Conservation (phyloP, 2,888 invertebrate species). For the Pherbina coryleti region DNA sequence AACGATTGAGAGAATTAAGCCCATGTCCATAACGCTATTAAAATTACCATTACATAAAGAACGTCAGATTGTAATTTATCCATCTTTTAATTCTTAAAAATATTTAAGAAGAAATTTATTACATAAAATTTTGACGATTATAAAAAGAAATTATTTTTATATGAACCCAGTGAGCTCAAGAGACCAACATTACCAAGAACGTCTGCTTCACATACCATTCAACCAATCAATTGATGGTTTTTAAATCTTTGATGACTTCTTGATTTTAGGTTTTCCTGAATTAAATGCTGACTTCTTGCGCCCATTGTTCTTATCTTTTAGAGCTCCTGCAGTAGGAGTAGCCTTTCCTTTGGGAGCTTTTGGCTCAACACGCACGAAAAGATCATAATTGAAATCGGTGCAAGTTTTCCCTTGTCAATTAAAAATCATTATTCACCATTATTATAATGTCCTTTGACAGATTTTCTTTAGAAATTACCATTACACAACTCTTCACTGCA, state of each 20-base stretch:
- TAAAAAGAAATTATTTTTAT: too few relatives aligned
- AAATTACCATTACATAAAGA: too few relatives aligned
- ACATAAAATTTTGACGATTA: too few relatives aligned
- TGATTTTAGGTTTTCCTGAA: slow-evolving; percentile 57
- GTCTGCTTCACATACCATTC: too few relatives aligned
- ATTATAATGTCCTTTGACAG: neutral
- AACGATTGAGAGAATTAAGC: too few relatives aligned
- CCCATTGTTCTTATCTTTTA: slow-evolving; percentile 61
- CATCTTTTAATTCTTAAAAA: too few relatives aligned
- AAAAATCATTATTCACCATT: neutral
- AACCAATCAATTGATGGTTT: neutral
- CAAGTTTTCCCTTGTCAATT: slow-evolving; percentile 62
- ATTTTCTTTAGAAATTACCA: slow-evolving; percentile 68
- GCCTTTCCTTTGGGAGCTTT: slow-evolving; percentile 62
- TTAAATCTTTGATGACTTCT: slow-evolving; percentile 55
- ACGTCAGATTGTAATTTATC: too few relatives aligned
- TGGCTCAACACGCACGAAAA: slow-evolving; percentile 66
- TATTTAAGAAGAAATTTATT: too few relatives aligned
- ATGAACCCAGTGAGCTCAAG: too few relatives aligned
- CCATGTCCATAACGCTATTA: too few relatives aligned
- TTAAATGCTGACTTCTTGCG: slow-evolving; percentile 60
- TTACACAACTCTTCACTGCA: slow-evolving; percentile 90
- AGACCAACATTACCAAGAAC: too few relatives aligned
- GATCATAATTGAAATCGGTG: slow-evolving; percentile 68
- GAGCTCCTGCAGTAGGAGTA: slow-evolving; percentile 51